These are phyloP conservation scores for Malurus splendens DNA, from an alignment of 2,797 vertebrate genomes.

Conservation along the genomic window DNA sequence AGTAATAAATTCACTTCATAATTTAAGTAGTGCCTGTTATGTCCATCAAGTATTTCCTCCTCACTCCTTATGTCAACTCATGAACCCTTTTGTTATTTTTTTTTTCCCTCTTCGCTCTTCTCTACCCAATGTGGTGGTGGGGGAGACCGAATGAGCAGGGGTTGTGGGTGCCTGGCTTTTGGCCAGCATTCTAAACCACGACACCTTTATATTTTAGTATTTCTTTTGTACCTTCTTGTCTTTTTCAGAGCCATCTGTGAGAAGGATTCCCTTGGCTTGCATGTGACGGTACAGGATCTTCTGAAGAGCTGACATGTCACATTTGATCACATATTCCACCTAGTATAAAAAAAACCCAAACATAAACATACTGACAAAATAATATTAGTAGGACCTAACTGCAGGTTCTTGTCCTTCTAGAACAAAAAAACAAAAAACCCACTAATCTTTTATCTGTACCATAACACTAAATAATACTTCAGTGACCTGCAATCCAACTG, in stretches of 20 bases:
- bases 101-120: too few species aligned
- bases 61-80: too few species aligned
- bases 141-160: too few species aligned
- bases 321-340: conserved; percentile 98
- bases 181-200: too few species aligned
- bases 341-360: conserved; percentile 27
- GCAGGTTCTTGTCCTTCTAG: background rate
- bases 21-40: too few species aligned
- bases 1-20: too few species aligned
- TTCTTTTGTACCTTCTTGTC: conserved; percentile 88
- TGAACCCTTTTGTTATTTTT: too few species aligned
- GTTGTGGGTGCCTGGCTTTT: too few species aligned
- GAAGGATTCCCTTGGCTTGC: conserved; percentile 95
- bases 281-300: conserved; percentile 97
- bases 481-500: background rate
- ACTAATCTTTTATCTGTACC: background rate
- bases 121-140: too few species aligned
- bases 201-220: background rate
- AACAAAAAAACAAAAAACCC: background rate
- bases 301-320: conserved; percentile 97
- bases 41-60: too few species aligned
- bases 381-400: background rate
- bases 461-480: background rate
- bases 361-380: background rate
- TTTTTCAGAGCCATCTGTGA: conserved; percentile 96